Evolutionary conservation across 1,140 invertebrate species (phyloP), one percentile per base, ranked within the genome.

Genomic region (Arion vulgaris): DNA sequence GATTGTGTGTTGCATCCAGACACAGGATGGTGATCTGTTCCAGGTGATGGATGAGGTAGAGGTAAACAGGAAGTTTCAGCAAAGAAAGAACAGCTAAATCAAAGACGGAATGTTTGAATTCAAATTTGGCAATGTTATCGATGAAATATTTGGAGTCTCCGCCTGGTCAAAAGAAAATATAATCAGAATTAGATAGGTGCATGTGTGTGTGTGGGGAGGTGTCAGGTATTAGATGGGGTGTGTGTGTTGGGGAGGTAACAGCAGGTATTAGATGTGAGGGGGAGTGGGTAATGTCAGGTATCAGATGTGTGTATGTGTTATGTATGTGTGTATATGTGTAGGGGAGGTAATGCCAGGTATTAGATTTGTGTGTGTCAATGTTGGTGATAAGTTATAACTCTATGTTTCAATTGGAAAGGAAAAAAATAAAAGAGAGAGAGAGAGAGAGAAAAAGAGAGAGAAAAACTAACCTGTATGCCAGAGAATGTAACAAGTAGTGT

Each of bases 71-170:
- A 5, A 87, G 72, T 84, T 91, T 92, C 0, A 88, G 15, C 13
- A 78, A 41, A 34, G 86, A 83, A 11, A 92, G 41, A 0, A 91
- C 23, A 4, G 87, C 90, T 34, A 91, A 78, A 83, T 92, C 91
- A 88, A 92, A 92, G 15, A 90, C 89, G 7, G 90, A 91, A 28
- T 88, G 78, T 17, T 57, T 84, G 51, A 91, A 74, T n/a, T 89
- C 85, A 75, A 88, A 92, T 51, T 86, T 39, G 19, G 84, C 53
- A 49, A 92, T 88, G 85, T 88, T 91, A 81, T 91, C 85, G 9
- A 89, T 86, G 85, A 91, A 90, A 72, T 91, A 91, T 36, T 89
- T 72, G 17, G 88, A 84, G 72, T 88, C 77, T 49, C 90, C 90
- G 81, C 89, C 91, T 91, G 80, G n/a, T n/a, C n/a, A n/a, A n/a